Evolutionary conservation across 2,888 invertebrate genomes (phyloP).

Genomic region (Cancer borealis): DNA sequence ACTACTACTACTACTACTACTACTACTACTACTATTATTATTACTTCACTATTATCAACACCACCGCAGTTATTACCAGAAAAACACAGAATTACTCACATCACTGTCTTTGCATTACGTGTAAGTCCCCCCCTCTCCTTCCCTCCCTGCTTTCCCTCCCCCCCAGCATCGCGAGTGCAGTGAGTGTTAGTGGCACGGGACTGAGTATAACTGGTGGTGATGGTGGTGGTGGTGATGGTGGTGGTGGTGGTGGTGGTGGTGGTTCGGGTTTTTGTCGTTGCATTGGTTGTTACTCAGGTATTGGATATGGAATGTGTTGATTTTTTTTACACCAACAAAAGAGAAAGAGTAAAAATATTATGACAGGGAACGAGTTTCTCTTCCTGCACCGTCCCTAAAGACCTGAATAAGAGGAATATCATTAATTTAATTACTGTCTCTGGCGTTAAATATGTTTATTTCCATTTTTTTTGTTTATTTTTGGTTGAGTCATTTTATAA

Average conservation of each 20-base stretch:
- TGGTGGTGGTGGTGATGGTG: too few relatives aligned
- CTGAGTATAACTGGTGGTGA: not conserved
- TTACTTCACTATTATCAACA: not conserved
- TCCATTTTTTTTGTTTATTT: not conserved
- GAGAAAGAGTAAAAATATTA: not conserved
- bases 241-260: not conserved
- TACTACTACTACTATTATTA: not conserved
- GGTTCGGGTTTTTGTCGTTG: not conserved
- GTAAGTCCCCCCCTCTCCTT: not conserved
- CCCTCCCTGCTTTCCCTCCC: not conserved
- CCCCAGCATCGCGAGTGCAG: not conserved
- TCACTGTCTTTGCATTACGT: not conserved
- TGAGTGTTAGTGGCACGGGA: not conserved
- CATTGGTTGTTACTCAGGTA: not conserved
- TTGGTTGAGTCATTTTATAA: too few relatives aligned
- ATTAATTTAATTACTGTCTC: not conserved
- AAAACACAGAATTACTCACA: not conserved
- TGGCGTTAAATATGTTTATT: not conserved
- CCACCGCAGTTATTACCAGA: not conserved
- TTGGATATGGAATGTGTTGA: not conserved
- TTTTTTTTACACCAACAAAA: not conserved
- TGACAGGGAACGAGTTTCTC: constrained; percentile 37
- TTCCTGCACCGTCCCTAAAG: constrained; percentile 1
- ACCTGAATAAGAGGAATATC: not conserved
- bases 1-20: not conserved